Base-by-base conservation (phyloP, 2,113 vertebrate species). In the Lynx canadensis region DNA sequence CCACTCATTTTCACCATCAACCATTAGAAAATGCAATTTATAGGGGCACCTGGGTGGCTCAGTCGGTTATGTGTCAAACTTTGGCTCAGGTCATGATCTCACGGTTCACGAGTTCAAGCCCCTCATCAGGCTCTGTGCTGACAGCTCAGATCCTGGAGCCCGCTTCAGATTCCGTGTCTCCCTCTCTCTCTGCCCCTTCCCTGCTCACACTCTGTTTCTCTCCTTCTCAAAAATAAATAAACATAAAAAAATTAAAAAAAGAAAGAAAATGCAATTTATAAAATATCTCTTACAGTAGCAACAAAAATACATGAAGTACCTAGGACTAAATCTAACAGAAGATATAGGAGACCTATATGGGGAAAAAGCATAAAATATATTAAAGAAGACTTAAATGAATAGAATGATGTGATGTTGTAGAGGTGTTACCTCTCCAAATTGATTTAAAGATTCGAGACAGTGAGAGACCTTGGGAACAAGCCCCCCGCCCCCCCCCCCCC, bases 261-360 rank as follows among this genome's bases (percentile, higher is more conserved):
- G 45, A 45, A 45, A 63, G 52, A 93, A 97, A 89, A 76, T 41
- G 14, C 16, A 81, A 45, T 71, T 86, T 96, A 94, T 69, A 83
- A 90, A 92, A 41, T 21, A 29, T 50, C 3, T 71, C 69, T 84
- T 79, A 74, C 5, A 55, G 33, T 50, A 19, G 31, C 78, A 71
- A 85, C 65, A 50, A 91, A 95, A 81, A 81, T 82, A 93, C 4
- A 82, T 78, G 29, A 94, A 92, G 36, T 45, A 92, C 52, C 29
- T 4, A 86, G 29, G 19, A 82, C 55, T 65, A 86, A 82, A 79
- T 57, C 41, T 92, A 85, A 60, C 21, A 38, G 73, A 82, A 92
- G 38, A 31, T 82, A 36, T n/a, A 45, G 0, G 86, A 68, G n/a
- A 91, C 16, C 14, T 78, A 2, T 45, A 29, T 52, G 41, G 33